These are phyloP conservation scores for western clawed frog (Xenopus tropicalis) DNA, from an alignment of 2,113 vertebrate species.

Conservation along the genomic window UCB_Xtro_10.0 CM004445.2:127279001-127279500, in stretches of 20 bases:
- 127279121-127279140: constrained; percentile 41
- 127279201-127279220: constrained; percentile 45
- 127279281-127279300: constrained; percentile 36
- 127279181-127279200: constrained; percentile 35
- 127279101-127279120: constrained; percentile 38
- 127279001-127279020: constrained; percentile 42
- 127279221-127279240: constrained; percentile 43
- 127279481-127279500: no score
- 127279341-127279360: background rate
- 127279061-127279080: constrained; percentile 41
- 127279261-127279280: constrained; percentile 37
- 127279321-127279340: constrained; percentile 18
- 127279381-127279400: background rate
- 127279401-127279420: no score
- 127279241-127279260: constrained; percentile 27
- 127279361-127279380: background rate
- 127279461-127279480: no score
- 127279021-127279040: constrained; percentile 43
- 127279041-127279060: constrained; percentile 41
- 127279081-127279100: constrained; percentile 23
- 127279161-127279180: constrained; percentile 24
- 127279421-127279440: no score
- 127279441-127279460: no score
- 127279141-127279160: constrained; percentile 39
- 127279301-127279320: constrained; percentile 29